A percentile compares a stretch with the other conserved stretches of the same genome.
phyloP scores from a whole-genome alignment of 2,888 invertebrate genomes.

The Dioctria rufipes region DNA sequence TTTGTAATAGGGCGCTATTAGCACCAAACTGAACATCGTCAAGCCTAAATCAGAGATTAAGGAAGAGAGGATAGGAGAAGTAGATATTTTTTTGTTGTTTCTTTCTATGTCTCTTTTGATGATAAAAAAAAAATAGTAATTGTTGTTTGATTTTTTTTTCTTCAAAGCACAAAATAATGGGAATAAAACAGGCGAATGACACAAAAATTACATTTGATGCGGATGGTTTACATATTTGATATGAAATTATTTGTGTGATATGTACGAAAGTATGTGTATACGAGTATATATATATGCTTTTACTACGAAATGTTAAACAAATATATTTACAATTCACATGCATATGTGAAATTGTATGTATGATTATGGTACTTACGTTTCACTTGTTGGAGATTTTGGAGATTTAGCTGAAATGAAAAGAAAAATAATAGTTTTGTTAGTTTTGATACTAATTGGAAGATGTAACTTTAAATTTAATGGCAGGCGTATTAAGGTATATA shows the following conservation, averaged over 20 bases:
- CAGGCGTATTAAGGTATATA: too few species aligned
- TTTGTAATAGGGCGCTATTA: conserved; percentile 44
- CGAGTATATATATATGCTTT: conserved; percentile 12
- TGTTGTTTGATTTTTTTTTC: too few species aligned
- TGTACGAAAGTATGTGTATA: conserved; percentile 4
- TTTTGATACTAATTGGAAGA: too few species aligned
- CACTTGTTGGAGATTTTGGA: conserved; percentile 68
- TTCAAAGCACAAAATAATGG: conserved; percentile 13
- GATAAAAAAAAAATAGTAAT: background rate
- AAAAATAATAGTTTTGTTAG: background rate
- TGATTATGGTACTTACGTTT: conserved; percentile 68
- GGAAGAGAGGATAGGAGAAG: conserved; percentile 37
- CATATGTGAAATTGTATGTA: background rate
- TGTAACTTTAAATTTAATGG: too few species aligned
- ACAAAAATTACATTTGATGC: conserved; percentile 16
- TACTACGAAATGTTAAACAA: conserved; percentile 13
- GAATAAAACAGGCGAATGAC: conserved; percentile 26
- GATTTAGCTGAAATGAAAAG: conserved; percentile 66
- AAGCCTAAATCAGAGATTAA: conserved; percentile 42
- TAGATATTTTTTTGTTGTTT: conserved; percentile 25
- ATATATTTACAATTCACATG: conserved; percentile 16
- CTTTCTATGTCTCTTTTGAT: conserved; percentile 1
- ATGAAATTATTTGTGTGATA: background rate
- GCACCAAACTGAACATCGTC: conserved; percentile 41
- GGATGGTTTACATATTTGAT: conserved; percentile 31